Percentiles rank a stretch among this genome's conserved stretches.
Evolutionary conservation across 35 echinoderm and acorn worm species (phyloP).

Genomic region (Strongylocentrotus purpuratus): DNA sequence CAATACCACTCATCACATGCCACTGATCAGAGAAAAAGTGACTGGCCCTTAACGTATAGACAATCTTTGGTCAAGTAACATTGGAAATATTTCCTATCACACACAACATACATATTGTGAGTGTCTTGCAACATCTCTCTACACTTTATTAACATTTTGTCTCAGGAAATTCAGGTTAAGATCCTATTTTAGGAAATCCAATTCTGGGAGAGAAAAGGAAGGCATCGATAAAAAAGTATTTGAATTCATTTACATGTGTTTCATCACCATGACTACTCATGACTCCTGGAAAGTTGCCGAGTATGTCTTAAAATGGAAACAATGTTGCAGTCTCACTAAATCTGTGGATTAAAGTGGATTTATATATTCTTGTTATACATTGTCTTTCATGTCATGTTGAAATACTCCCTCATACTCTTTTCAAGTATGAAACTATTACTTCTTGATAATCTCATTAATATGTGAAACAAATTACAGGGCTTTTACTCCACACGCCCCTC

Average conservation of each 20-base stretch:
- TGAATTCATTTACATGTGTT: constrained; percentile 4
- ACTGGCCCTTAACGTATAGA: background rate
- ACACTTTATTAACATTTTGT: constrained; percentile 16
- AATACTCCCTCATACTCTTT: background rate
- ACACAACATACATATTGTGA: background rate
- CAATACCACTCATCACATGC: no score
- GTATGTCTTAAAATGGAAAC: background rate
- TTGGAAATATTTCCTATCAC: background rate
- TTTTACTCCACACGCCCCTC: no score
- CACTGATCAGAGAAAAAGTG: no score
- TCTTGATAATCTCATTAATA: background rate
- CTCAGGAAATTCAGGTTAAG: constrained; percentile 24
- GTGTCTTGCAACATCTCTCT: constrained; percentile 7
- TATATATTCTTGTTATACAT: background rate
- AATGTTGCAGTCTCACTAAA: background rate
- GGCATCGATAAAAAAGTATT: constrained; percentile 27
- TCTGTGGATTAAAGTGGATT: background rate
- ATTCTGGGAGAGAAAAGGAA: background rate
- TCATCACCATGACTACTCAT: constrained; percentile 20
- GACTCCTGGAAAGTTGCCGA: background rate
- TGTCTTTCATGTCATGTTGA: background rate
- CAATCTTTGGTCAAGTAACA: background rate
- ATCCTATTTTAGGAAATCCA: constrained; percentile 41
- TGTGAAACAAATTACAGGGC: no score
- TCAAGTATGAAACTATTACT: background rate